Conservation (phyloP, 2,113 vertebrate genomes). For the Leuciscus idus region DNA sequence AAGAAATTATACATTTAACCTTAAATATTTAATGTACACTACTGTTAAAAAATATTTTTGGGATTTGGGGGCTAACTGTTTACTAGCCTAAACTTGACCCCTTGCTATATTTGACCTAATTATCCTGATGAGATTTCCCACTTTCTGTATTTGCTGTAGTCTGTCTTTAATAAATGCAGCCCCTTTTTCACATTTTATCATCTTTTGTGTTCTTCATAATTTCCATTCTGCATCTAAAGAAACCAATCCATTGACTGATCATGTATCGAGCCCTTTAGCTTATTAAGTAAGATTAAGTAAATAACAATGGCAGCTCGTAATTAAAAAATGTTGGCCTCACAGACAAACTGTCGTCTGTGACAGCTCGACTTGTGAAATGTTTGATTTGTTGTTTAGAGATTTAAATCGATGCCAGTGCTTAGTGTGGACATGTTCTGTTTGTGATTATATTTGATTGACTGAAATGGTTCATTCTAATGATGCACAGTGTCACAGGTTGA, state of each 20-base stretch:
- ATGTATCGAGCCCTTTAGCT: slow-evolving; percentile 27
- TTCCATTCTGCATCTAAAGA: slow-evolving; percentile 21
- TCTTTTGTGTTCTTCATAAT: background rate
- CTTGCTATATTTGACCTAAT: too few species aligned
- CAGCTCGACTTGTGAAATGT: slow-evolving; percentile 33
- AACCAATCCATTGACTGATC: slow-evolving; percentile 40
- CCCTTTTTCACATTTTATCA: too few species aligned
- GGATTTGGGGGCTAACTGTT: background rate
- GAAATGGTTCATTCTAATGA: slow-evolving; percentile 11
- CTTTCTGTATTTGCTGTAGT: too few species aligned
- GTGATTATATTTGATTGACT: slow-evolving; percentile 40
- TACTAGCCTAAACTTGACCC: too few species aligned
- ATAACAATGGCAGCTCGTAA: slow-evolving; percentile 49
- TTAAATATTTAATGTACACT: background rate
- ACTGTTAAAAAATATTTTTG: background rate
- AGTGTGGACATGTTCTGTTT: background rate
- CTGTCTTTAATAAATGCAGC: too few species aligned
- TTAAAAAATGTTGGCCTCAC: slow-evolving; percentile 39
- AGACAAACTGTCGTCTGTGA: slow-evolving; percentile 26
- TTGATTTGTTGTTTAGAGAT: slow-evolving; percentile 30
- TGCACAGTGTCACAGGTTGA: slow-evolving; percentile 15
- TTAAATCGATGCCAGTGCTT: slow-evolving; percentile 13
- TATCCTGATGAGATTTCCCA: too few species aligned
- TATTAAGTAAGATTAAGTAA: background rate
- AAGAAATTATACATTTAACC: background rate